Evolutionary conservation across 2,888 invertebrate species (phyloP), one percentile per base, ranked within the genome.

Genomic region (Perizoma flavofasciatum): DNA sequence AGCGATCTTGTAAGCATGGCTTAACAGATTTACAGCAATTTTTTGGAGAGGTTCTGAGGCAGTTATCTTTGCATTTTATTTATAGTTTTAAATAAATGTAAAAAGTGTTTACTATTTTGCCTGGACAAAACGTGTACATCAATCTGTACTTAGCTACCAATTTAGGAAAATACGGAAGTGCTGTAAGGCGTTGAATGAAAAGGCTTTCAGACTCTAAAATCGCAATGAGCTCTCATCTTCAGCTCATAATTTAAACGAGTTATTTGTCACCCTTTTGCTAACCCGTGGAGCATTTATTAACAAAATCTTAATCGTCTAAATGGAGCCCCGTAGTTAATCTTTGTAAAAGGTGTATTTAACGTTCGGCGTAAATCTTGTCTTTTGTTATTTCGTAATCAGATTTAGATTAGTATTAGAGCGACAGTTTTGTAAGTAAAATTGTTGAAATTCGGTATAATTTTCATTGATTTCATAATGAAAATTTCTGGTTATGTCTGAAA

Each of bases 251-350:
- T 79, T 82, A 86, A 86, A 82, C 81, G 82, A 86, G 84, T 85
- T 86, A 86, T 84, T 84, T 85, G 85, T 85, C 87, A 87, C 82
- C 83, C 86, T 77, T 85, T 89, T 87, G 88, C 88, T 82, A 72
- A 74, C 73, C 72, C 75, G 65, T 73, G 72, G 73, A 79, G 70
- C 73, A 79, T 81, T 86, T 86, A 87, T 86, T 86, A 87, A 85
- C 86, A 85, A 85, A 85, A 80, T 85, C 83, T 83, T 86, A 85
- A 89, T 88, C 85, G 83, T 75, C 79, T 80, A 82, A 88, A 88
- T 82, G 82, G 85, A 83, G 80, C 75, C 78, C 71, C 81, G 79
- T 78, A 72, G 73, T 75, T 86, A 85, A 86, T 86, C 85, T 85
- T 73, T 74, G 74, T 82, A 81, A 83, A 78, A 82, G 81, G 77